Percentiles rank a stretch among this genome's conserved stretches.
These are phyloP conservation scores for Machimus rusticus DNA, from an alignment of 2,888 invertebrate species.

Conservation along the genomic window DNA sequence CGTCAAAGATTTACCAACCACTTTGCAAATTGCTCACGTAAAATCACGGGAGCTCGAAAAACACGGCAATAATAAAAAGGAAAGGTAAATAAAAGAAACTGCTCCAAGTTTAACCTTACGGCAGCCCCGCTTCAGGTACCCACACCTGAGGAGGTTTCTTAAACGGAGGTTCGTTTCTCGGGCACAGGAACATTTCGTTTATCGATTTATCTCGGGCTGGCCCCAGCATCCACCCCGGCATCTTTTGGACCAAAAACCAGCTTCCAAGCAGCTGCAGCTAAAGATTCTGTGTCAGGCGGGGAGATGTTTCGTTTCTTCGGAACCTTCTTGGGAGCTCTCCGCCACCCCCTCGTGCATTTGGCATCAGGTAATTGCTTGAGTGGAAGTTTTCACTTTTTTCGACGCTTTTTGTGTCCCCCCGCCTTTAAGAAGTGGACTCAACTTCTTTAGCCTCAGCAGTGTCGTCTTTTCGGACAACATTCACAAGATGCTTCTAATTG, in stretches of 20 bases:
- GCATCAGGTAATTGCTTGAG: conserved; percentile 17
- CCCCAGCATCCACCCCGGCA: not conserved
- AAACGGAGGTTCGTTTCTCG: not conserved
- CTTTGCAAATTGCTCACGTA: conserved; percentile 41
- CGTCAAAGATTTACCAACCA: conserved; percentile 35
- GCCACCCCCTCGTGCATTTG: not conserved
- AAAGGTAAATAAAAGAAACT: conserved; percentile 23
- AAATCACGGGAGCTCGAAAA: conserved; percentile 21
- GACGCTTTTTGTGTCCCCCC: not conserved
- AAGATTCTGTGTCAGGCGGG: not conserved
- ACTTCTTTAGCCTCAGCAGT: not conserved
- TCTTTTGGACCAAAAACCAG: not conserved
- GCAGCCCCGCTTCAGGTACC: not conserved
- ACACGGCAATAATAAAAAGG: not conserved
- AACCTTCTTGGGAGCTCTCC: not conserved
- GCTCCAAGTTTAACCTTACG: not conserved
- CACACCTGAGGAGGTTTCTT: conserved; percentile 26
- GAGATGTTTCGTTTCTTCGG: not conserved
- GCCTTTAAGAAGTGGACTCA: not conserved
- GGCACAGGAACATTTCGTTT: not conserved
- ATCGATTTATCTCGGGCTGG: conserved; percentile 12
- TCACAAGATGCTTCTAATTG: conserved; percentile 25
- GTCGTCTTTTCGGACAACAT: conserved; percentile 31
- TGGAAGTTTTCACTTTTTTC: not conserved
- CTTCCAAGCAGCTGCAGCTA: not conserved